These are phyloP conservation scores for Apostichopus leukothele DNA, from an alignment of 53 echinoderm and acorn worm genomes.

Conservation along the genomic window DNA sequence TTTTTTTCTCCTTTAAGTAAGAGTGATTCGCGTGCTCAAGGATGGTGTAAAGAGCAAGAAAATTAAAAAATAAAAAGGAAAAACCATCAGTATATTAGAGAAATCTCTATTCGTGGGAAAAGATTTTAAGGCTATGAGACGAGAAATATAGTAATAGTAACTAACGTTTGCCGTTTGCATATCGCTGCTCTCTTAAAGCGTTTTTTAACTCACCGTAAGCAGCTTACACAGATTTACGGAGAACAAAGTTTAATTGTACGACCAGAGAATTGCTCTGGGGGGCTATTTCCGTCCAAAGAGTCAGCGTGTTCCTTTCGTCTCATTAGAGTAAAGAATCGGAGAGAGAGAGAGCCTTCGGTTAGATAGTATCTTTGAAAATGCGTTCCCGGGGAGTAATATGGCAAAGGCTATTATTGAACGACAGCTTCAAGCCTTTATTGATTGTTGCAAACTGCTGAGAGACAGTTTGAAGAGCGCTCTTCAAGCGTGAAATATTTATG, in stretches of 20 bases:
- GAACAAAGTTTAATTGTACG: slow-evolving; percentile 29
- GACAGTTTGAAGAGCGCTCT: slow-evolving; percentile 44
- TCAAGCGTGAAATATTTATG: slow-evolving; percentile 51
- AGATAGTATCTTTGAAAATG: slow-evolving; percentile 43
- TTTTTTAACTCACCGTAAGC: slow-evolving; percentile 15
- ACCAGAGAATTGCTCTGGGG: slow-evolving; percentile 37
- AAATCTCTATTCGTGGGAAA: no score
- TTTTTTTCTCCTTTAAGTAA: not conserved
- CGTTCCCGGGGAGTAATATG: slow-evolving; percentile 21
- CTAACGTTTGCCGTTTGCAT: not conserved
- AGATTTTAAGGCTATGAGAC: no score
- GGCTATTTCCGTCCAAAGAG: slow-evolving; percentile 39
- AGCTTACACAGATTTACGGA: slow-evolving; percentile 12
- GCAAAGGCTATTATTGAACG: slow-evolving; percentile 41
- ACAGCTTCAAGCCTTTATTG: slow-evolving; percentile 50
- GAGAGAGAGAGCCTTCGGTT: slow-evolving; percentile 9
- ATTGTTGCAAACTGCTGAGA: slow-evolving; percentile 42
- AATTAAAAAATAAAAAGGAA: not conserved
- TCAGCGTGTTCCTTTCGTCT: slow-evolving; percentile 37
- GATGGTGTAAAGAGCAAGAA: not conserved
- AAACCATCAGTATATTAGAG: no score
- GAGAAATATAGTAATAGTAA: no score
- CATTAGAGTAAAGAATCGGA: slow-evolving; percentile 12
- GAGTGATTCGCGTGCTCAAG: slow-evolving; percentile 24
- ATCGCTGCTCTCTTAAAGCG: not conserved